phyloP scores from a whole-genome alignment of 1,140 invertebrate genomes.

The Halictus rubicundus region DNA sequence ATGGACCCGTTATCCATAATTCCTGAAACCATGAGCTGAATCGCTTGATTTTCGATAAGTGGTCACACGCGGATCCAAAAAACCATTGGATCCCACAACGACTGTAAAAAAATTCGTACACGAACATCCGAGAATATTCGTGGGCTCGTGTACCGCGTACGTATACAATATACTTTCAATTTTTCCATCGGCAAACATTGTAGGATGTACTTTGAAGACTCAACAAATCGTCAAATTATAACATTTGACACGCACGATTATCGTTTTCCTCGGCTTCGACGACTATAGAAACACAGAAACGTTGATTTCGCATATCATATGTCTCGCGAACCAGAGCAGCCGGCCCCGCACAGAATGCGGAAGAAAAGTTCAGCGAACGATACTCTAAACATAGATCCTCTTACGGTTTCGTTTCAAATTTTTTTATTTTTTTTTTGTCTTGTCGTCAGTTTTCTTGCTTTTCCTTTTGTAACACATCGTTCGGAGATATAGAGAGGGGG shows the following conservation, averaged over 20 bases:
- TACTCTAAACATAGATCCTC: slow-evolving; percentile 28
- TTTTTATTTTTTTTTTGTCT: slow-evolving; percentile 33
- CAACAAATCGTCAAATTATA: slow-evolving; percentile 41
- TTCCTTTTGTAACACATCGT: slow-evolving; percentile 15
- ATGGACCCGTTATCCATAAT: slow-evolving; percentile 49
- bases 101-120: slow-evolving; percentile 27
- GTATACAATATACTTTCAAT: slow-evolving; percentile 41
- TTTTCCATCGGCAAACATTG: slow-evolving; percentile 20
- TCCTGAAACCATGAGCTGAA: slow-evolving; percentile 39
- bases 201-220: slow-evolving; percentile 10
- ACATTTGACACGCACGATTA: slow-evolving; percentile 41
- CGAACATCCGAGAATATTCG: neutral
- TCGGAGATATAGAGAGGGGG: slow-evolving; percentile 46
- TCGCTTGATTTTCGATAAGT: slow-evolving; percentile 37
- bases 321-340: neutral
- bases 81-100: slow-evolving; percentile 3
- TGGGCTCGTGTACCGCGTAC: slow-evolving; percentile 1
- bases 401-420: slow-evolving; percentile 18
- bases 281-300: slow-evolving; percentile 4
- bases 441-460: slow-evolving; percentile 7
- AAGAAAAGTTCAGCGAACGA: slow-evolving; percentile 28
- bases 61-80: slow-evolving; percentile 26
- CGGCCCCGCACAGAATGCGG: slow-evolving; percentile 12
- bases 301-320: neutral
- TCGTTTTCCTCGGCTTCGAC: slow-evolving; percentile 12